Base-by-base conservation (phyloP, 1,140 invertebrate genomes). In the Thaumatotibia leucotreta region DNA sequence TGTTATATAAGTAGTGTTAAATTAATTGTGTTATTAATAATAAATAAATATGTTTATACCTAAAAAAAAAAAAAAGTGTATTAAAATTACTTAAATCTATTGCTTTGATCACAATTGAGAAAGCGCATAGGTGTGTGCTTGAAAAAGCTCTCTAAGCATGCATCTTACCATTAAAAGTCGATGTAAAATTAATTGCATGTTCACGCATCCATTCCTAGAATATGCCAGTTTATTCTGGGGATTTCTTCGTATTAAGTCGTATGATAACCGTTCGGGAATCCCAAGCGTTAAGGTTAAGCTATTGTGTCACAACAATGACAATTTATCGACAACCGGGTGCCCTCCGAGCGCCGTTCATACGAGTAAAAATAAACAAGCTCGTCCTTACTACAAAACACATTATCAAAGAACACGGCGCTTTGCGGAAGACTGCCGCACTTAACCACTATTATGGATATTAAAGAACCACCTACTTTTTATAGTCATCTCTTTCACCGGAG, bases 341-440 rank as follows among this genome's bases (percentile, higher is more conserved):
- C 72, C 74, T 75, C 22, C 24, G 68, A 71, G 73, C 75, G 74
- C 69, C 79, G 80, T 69, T 76, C 77, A 80, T 74, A 65, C 63
- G 68, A 75, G 65, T 80, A 77, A 82, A 85, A 82, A 86, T 77
- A 73, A 78, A 82, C 75, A 79, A 76, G 72, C 75, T 67, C 67
- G 66, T 75, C 70, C 65, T 66, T 35, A 76, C 77, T 79, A 82
- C 77, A 86, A 86, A 82, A 85, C 69, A 66, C 67, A 75, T 80
- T 82, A 81, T 79, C 77, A 82, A 81, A 76, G 76, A 80, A 83
- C 72, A 74, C 68, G 76, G 67, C 78, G 70, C 78, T 79, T 79
- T 84, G 79, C 79, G 80, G 83, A 86, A 87, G 77, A 88, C 79
- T 84, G 81, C 83, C 80, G 84, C 49, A 65, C 64, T 65, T 65